Conservation (phyloP, 2,888 invertebrate genomes). For the Pilophorus perplexus region DNA sequence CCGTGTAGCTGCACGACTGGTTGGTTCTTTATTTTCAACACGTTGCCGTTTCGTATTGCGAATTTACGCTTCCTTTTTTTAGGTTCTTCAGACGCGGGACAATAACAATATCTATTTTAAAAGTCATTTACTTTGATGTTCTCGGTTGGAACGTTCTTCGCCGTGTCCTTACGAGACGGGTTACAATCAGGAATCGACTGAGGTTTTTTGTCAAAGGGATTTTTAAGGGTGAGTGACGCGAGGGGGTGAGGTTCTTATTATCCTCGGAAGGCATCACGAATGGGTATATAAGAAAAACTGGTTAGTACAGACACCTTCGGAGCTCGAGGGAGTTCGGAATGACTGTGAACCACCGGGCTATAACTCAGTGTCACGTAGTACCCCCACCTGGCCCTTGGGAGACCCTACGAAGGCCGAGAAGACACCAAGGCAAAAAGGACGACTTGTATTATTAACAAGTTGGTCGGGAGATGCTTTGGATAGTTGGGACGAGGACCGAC, state of each 20-base stretch:
- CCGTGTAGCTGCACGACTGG: neutral
- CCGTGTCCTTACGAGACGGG: slow-evolving; percentile 29
- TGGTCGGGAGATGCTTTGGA: slow-evolving; percentile 1
- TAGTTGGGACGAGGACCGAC: no score
- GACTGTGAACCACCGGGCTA: slow-evolving; percentile 26
- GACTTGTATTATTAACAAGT: slow-evolving; percentile 35
- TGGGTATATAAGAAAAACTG: slow-evolving; percentile 37
- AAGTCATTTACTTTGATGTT: slow-evolving; percentile 27
- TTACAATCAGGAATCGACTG: neutral
- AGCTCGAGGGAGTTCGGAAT: slow-evolving; percentile 10
- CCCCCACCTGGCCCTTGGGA: neutral
- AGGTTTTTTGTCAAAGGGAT: slow-evolving; percentile 31
- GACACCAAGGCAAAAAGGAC: slow-evolving; percentile 14
- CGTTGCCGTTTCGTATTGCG: neutral
- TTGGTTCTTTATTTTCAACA: neutral
- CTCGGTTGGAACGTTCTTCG: slow-evolving; percentile 22
- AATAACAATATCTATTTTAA: slow-evolving; percentile 29
- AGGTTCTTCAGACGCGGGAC: neutral
- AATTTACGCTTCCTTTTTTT: slow-evolving; percentile 14
- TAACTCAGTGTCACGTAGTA: slow-evolving; percentile 38
- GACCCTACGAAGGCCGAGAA: neutral
- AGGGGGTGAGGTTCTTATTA: slow-evolving; percentile 29
- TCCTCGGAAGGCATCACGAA: slow-evolving; percentile 35
- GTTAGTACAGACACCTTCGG: slow-evolving; percentile 38
- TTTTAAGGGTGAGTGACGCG: slow-evolving; percentile 25